phyloP scores from a whole-genome alignment of 2,797 vertebrate species.

The Acanthopagrus latus region DNA sequence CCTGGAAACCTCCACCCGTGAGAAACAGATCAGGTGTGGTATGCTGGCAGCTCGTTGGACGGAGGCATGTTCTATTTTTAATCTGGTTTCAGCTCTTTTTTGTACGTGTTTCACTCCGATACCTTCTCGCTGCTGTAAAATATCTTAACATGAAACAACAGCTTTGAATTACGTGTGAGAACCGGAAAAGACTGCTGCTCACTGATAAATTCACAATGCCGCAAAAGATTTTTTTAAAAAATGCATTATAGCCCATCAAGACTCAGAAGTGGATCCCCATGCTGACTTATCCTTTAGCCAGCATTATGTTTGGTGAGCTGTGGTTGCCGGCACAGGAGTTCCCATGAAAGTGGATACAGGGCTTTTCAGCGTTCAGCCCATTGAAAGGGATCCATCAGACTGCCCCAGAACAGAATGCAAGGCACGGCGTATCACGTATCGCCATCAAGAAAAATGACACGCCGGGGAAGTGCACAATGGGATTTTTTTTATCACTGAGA shows the following conservation, averaged over 20 bases:
- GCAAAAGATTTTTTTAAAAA: background rate
- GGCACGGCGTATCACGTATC: conserved; percentile 71
- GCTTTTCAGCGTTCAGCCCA: conserved; percentile 74
- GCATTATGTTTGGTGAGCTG: conserved; percentile 42
- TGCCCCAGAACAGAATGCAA: conserved; percentile 62
- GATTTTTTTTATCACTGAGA: conserved; percentile 26
- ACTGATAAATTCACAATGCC: background rate
- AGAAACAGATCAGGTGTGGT: conserved; percentile 37
- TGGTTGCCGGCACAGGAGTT: conserved; percentile 68
- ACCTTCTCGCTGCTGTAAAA: background rate
- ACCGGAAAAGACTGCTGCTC: background rate
- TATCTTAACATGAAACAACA: background rate
- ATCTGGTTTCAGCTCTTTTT: background rate
- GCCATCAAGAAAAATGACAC: conserved; percentile 52
- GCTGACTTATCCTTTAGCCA: conserved; percentile 31
- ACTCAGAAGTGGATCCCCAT: conserved; percentile 9
- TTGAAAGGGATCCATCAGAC: conserved; percentile 72
- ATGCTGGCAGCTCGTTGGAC: background rate
- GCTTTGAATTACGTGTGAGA: background rate
- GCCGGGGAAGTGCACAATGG: conserved; percentile 34
- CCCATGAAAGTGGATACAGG: conserved; percentile 83
- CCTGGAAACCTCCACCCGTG: conserved; percentile 53
- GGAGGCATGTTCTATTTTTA: background rate
- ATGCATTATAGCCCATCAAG: background rate
- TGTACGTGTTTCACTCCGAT: background rate